Base-by-base conservation (phyloP, 1,140 invertebrate genomes). In the Vanessa tameamea region DNA sequence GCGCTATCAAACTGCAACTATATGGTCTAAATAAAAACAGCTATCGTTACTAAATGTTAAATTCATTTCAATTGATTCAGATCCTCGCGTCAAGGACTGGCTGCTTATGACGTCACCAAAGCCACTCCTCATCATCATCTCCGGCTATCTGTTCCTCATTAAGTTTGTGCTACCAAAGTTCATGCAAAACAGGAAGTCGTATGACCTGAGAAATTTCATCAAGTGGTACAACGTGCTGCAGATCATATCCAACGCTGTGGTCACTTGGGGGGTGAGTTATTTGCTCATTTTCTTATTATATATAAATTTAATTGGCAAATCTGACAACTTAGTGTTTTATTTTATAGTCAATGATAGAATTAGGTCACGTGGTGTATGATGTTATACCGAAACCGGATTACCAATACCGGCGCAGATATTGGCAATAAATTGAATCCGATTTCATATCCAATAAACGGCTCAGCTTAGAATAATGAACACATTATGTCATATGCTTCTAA, bases 121-220 rank as follows among this genome's bases (percentile, higher is more conserved):
- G 88, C 92, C 91, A 13, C 73, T 92, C 3, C 3, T 94, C 3
- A 70, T 75, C 5, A 93, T 97, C 53, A 93, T 96, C 76, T 78
- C 92, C 8, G 86, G 93, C 43, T 97, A 97, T 81, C 88, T 97
- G 57, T 91, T 94, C 64, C 89, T 95, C 47, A 94, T 97, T 13
- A 94, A 95, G 76, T 78, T 94, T 7, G 69, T 95, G 4, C 94
- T 97, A 12, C 96, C 96, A 3, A 88, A 77, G n/a, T 93, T 88
- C 75, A 93, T 93, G 92, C 80, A 72, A 65, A 68, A 82, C 64
- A 84, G 85, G 20, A 73, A 73, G 26, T 77, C 93, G 0, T 92
- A 85, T 68, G 65, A 89, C 3, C 75, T 93, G 47, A 87, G 82
- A 64, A 81, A 65, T 0, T 48, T 93, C 9, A 89, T 93, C 37